phyloP scores from a whole-genome alignment of 2,797 vertebrate species.

The Urosaurus nigricauda region DNA sequence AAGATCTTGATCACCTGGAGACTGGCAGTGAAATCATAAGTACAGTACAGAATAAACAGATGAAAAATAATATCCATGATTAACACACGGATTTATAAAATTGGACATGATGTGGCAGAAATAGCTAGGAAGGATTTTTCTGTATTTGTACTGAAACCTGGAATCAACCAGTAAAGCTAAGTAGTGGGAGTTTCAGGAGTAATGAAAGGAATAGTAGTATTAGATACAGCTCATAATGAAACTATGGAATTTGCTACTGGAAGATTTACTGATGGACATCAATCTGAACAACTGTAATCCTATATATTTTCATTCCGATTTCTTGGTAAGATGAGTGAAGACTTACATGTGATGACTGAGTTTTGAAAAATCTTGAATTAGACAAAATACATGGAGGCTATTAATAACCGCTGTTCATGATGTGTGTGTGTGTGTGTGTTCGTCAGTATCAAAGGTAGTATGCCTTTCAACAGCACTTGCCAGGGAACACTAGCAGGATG shows the following conservation, averaged over 20 bases:
- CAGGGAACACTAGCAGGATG: not conserved
- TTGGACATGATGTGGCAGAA: not conserved
- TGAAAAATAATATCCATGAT: not conserved
- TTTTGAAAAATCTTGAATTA: not conserved
- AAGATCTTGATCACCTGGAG: not conserved
- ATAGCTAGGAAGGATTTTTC: not conserved
- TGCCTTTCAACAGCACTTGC: not conserved
- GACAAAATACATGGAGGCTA: not conserved
- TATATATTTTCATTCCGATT: too few relatives aligned
- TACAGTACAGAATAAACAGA: not conserved
- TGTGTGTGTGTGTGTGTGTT: too few relatives aligned
- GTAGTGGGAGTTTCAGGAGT: not conserved
- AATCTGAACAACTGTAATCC: not conserved
- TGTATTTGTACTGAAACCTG: not conserved
- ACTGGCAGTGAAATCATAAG: not conserved
- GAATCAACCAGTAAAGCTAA: not conserved
- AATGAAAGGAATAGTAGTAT: not conserved
- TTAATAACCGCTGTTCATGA: not conserved
- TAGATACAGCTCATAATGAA: not conserved
- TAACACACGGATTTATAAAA: not conserved
- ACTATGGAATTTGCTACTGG: not conserved
- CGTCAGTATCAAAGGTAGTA: too few relatives aligned
- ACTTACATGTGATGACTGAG: not conserved
- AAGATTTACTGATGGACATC: not conserved
- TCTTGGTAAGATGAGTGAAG: not conserved